Evolutionary conservation across 2,888 invertebrate species (phyloP).

Genomic region (Oligia latruncula): DNA sequence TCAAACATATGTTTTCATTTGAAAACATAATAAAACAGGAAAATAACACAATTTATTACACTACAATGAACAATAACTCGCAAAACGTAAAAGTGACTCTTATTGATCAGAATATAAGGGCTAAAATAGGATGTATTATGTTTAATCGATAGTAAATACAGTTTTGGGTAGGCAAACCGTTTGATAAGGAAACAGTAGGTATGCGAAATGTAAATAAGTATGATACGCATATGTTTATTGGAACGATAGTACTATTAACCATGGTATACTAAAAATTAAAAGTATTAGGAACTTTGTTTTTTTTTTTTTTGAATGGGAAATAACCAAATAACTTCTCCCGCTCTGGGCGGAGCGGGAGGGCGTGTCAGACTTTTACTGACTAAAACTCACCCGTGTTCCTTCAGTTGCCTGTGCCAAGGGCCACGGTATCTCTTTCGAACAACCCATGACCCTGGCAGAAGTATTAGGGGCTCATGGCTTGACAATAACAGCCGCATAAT

Average conservation of each 20-base stretch:
- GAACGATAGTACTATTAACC: neutral
- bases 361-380: no score
- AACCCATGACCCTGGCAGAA: no score
- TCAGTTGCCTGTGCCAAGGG: no score
- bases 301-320: no score
- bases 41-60: conserved; percentile 52
- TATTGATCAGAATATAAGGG: neutral
- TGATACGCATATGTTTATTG: neutral
- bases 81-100: neutral
- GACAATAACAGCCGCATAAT: neutral
- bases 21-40: conserved; percentile 44
- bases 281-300: no score
- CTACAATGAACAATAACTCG: neutral
- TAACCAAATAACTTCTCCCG: no score
- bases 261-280: no score
- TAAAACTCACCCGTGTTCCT: no score
- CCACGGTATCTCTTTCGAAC: no score
- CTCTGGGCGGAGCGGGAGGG: no score
- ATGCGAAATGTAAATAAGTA: conserved; percentile 14
- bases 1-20: conserved; percentile 45
- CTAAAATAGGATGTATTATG: conserved; percentile 10
- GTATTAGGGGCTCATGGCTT: neutral
- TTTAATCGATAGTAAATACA: neutral
- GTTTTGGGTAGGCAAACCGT: neutral
- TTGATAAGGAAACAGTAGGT: conserved; percentile 39